phyloP scores from a whole-genome alignment of 2,888 invertebrate genomes.

The Gasteruption jaculator region DNA sequence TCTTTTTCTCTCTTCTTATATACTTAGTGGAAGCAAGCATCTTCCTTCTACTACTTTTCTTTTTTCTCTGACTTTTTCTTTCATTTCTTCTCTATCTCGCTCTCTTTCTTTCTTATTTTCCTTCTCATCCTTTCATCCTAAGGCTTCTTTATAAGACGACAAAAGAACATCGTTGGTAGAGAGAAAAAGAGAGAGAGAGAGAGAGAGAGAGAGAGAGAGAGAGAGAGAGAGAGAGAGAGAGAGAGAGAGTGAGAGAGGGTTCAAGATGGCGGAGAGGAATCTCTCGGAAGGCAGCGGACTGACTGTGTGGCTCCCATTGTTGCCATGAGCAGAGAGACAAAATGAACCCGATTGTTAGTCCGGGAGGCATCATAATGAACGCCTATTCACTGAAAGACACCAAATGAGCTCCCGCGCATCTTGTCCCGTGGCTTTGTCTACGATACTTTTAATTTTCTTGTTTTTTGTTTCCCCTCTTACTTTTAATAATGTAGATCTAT shows the following conservation, averaged over 20 bases:
- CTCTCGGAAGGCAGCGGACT: too few species aligned
- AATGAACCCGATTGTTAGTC: conserved; percentile 50
- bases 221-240: too few species aligned
- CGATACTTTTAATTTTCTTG: conserved; percentile 48
- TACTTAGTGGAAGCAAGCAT: too few species aligned
- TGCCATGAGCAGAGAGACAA: conserved; percentile 47
- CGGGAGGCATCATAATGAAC: conserved; percentile 49
- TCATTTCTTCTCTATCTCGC: too few species aligned
- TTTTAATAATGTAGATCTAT: conserved; percentile 20
- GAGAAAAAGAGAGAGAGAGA: too few species aligned
- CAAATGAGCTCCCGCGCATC: conserved; percentile 49
- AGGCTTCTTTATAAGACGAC: conserved; percentile 41
- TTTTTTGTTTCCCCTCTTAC: conserved; percentile 28
- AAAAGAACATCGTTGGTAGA: conserved; percentile 47
- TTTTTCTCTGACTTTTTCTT: too few species aligned
- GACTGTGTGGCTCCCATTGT: conserved; percentile 38
- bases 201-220: too few species aligned
- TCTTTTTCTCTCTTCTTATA: too few species aligned
- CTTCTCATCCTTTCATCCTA: conserved; percentile 33
- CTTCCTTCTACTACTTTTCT: too few species aligned
- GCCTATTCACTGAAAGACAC: conserved; percentile 47
- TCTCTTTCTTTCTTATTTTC: conserved; percentile 3
- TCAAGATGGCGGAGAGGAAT: conserved; percentile 47
- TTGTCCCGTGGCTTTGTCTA: conserved; percentile 44
- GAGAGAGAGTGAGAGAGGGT: too few species aligned